Percentiles rank a stretch among this genome's conserved stretches.
Evolutionary conservation across 1,140 invertebrate genomes (phyloP).

Genomic region (Paralvinella palmiformis): DNA sequence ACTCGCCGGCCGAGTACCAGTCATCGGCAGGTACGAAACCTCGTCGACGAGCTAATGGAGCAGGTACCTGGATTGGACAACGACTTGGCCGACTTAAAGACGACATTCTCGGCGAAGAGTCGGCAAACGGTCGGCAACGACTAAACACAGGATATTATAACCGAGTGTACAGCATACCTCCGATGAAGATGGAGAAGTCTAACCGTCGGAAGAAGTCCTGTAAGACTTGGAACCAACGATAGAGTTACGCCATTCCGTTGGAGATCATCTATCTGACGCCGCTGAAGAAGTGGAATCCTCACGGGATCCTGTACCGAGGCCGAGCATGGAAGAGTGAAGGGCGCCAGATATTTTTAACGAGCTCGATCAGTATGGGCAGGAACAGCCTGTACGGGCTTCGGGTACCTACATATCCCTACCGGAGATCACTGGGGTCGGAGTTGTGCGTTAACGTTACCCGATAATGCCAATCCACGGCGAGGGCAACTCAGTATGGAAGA

Average conservation of each 20-base stretch:
- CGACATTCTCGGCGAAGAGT: not conserved
- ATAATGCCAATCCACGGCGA: conserved; percentile 32
- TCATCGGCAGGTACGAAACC: too few relatives aligned
- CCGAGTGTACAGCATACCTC: not conserved
- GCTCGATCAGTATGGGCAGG: conserved; percentile 24
- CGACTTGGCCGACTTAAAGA: conserved; percentile 2
- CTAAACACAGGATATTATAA: not conserved
- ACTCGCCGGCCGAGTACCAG: too few relatives aligned
- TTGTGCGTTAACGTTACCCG: conserved; percentile 30
- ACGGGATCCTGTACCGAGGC: conserved; percentile 10
- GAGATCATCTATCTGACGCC: conserved; percentile 39
- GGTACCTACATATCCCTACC: conserved; percentile 26
- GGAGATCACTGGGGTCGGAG: conserved; percentile 27
- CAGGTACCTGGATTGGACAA: conserved; percentile 4
- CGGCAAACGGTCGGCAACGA: not conserved
- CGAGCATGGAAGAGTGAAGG: too few relatives aligned
- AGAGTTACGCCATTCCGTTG: conserved; percentile 34
- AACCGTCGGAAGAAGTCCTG: too few relatives aligned
- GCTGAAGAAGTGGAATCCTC: conserved; percentile 35
- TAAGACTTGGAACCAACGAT: not conserved
- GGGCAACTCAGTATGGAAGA: conserved; percentile 29
- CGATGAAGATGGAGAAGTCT: not conserved
- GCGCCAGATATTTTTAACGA: too few relatives aligned
- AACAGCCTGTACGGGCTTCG: conserved; percentile 21
- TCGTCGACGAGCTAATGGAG: conserved; percentile 2